These are phyloP conservation scores for Limulus polyphemus DNA, from an alignment of 2,888 invertebrate genomes.

Conservation along the genomic window DNA sequence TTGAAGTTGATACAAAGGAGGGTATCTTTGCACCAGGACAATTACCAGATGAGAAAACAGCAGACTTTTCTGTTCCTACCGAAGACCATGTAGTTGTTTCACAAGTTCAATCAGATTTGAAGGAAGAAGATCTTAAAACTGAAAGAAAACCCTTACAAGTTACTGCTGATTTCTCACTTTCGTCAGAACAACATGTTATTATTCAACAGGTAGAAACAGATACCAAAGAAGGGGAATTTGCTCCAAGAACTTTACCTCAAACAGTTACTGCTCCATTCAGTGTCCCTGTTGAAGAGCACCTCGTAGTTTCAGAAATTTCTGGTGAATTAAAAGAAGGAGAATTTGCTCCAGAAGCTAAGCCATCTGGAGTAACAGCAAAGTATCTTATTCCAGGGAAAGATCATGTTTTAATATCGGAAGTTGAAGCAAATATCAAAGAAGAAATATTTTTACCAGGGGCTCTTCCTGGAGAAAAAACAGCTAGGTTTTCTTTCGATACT, in stretches of 20 bases:
- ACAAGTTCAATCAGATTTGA: conserved; percentile 12
- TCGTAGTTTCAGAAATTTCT: conserved; percentile 17
- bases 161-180: conserved; percentile 12
- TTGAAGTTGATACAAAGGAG: conserved; percentile 23
- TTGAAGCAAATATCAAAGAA: conserved; percentile 23
- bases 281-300: conserved; percentile 21
- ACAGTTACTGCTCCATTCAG: conserved; percentile 16
- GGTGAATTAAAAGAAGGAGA: conserved; percentile 16
- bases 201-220: conserved; percentile 17
- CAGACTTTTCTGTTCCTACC: conserved; percentile 16
- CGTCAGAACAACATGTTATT: conserved; percentile 11
- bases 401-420: conserved; percentile 18
- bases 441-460: conserved; percentile 16
- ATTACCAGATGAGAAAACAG: conserved; percentile 11
- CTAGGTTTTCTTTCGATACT: conserved; percentile 16
- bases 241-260: conserved; percentile 17
- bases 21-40: conserved; percentile 15
- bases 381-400: conserved; percentile 13
- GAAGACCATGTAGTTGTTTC: conserved; percentile 20
- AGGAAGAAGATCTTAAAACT: conserved; percentile 20
- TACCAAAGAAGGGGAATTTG: conserved; percentile 22
- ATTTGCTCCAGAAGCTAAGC: conserved; percentile 8
- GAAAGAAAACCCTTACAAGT: conserved; percentile 18
- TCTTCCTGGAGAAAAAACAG: conserved; percentile 11
- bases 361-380: conserved; percentile 11